phyloP scores from a whole-genome alignment of 2,888 invertebrate species.

The Agrilus biguttatus region DNA sequence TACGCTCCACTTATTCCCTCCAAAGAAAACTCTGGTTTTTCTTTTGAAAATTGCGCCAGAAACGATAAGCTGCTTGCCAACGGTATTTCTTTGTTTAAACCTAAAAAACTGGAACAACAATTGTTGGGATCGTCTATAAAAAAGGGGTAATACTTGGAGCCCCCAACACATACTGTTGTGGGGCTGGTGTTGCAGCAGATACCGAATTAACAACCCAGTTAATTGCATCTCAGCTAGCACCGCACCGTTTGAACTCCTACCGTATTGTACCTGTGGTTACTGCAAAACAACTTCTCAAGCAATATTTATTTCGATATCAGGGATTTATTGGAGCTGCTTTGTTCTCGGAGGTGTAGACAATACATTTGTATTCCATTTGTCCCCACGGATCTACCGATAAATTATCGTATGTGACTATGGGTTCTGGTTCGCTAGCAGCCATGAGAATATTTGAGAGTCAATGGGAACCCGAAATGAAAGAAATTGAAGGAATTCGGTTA shows the following conservation, averaged over 20 bases:
- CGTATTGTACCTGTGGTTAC: constrained; percentile 81
- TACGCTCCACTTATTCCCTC: no score
- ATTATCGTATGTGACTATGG: constrained; percentile 91
- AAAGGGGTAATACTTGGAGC: constrained; percentile 97
- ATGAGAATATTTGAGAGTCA: constrained; percentile 91
- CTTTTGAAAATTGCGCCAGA: constrained; percentile 37
- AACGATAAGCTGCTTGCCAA: constrained; percentile 68
- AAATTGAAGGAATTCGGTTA: constrained; percentile 78
- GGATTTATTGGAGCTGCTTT: constrained; percentile 92
- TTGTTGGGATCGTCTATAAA: constrained; percentile 78
- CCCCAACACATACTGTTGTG: constrained; percentile 87
- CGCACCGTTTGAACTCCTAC: constrained; percentile 85
- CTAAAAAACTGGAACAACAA: constrained; percentile 97
- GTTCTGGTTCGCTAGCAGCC: constrained; percentile 80
- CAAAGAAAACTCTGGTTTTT: no score
- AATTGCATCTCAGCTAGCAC: constrained; percentile 84
- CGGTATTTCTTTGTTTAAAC: constrained; percentile 72
- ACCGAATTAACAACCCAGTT: constrained; percentile 89
- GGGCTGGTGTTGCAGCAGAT: constrained; percentile 98
- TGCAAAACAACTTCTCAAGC: constrained; percentile 82
- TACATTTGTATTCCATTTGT: constrained; percentile 78
- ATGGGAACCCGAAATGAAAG: constrained; percentile 71
- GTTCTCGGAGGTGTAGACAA: constrained; percentile 92
- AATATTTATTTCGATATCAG: constrained; percentile 86
- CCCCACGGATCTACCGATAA: constrained; percentile 93